Base-by-base conservation (phyloP, 2,113 vertebrate genomes). In the Mormoops blainvillei region DNA sequence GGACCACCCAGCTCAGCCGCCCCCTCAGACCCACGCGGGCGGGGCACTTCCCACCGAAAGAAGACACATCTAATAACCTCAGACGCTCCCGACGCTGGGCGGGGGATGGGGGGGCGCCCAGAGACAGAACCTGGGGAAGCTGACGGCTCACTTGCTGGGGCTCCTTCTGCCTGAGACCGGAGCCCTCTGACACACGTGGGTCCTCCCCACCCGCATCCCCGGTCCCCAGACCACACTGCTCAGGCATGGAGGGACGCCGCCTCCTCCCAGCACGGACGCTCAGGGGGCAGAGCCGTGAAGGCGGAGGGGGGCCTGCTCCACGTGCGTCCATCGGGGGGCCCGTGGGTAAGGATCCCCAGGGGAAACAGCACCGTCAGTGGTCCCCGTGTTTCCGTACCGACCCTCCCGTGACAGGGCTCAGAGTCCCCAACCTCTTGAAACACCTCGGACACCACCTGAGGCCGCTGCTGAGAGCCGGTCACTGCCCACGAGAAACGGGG, bases 1-100 rank as follows among this genome's bases (percentile, higher is more conserved):
- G 38, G 95, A 96, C 91, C 97, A 95, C 93, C 74, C 45, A 20
- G 45, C 45, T n/a, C 31, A 13, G 48, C 31, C 1, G 16, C 9
- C 74, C 67, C 71, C 41, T 16, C 43, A 2, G 71, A 33, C 43
- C 26, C 1, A 4, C 13, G 5, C 1, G 14, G 70, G 43, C 7
- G 3, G 67, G 73, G 45, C 73, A 50, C 73, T 48, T 50, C 31
- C 9, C 45, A 3, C 45, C 2, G 43, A 50, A 15, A 45, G 26
- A 11, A 15, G 73, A 19, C 2, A 8, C 26, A 4, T 48, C 73
- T 74, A 5, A 33, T 12, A n/a, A 20, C 45, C 74, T 33, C 16
- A 14, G 74, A 48, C 16, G 3, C 3, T 20, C 73, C 43, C 28
- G 1, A 48, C 41, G 4, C 4, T 1, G 43, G 3, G 4, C 10